These are phyloP conservation scores for Rhinophrynus dorsalis DNA, from an alignment of 2,797 vertebrate species.

Conservation along the genomic window DNA sequence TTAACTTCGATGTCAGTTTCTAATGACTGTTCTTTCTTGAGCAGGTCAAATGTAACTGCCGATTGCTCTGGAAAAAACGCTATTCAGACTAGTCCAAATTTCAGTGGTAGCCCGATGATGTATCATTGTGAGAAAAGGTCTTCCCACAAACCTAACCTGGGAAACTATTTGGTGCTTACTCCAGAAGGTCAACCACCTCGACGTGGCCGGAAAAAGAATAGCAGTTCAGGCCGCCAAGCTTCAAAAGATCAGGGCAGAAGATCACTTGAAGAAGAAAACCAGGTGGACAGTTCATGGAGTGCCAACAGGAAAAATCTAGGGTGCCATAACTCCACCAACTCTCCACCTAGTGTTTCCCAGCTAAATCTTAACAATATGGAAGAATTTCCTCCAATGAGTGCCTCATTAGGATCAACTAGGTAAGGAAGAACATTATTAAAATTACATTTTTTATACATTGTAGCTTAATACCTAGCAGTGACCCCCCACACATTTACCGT, in stretches of 20 bases:
- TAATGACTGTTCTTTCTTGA: slow-evolving; percentile 52
- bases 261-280: slow-evolving; percentile 62
- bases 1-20: slow-evolving; percentile 48
- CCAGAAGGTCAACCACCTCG: slow-evolving; percentile 55
- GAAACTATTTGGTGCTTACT: slow-evolving; percentile 70
- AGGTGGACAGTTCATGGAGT: slow-evolving; percentile 53
- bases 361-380: slow-evolving; percentile 93
- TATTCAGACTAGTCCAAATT: slow-evolving; percentile 70
- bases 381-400: slow-evolving; percentile 90
- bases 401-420: slow-evolving; percentile 69
- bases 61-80: slow-evolving; percentile 40
- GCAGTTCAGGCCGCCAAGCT: slow-evolving; percentile 54
- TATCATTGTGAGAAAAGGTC: slow-evolving; percentile 63
- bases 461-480: too few relatives aligned
- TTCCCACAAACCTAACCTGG: slow-evolving; percentile 67
- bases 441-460: too few relatives aligned
- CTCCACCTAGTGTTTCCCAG: slow-evolving; percentile 48
- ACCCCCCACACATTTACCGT: too few relatives aligned
- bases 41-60: slow-evolving; percentile 53
- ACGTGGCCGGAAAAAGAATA: slow-evolving; percentile 56
- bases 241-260: slow-evolving; percentile 62
- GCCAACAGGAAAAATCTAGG: slow-evolving; percentile 59
- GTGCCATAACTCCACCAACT: slow-evolving; percentile 58
- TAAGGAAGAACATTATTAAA: slow-evolving; percentile 70
- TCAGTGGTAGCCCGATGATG: slow-evolving; percentile 68